Evolutionary conservation across 2,113 vertebrate genomes (phyloP).

Genomic region (Athene noctua): DNA sequence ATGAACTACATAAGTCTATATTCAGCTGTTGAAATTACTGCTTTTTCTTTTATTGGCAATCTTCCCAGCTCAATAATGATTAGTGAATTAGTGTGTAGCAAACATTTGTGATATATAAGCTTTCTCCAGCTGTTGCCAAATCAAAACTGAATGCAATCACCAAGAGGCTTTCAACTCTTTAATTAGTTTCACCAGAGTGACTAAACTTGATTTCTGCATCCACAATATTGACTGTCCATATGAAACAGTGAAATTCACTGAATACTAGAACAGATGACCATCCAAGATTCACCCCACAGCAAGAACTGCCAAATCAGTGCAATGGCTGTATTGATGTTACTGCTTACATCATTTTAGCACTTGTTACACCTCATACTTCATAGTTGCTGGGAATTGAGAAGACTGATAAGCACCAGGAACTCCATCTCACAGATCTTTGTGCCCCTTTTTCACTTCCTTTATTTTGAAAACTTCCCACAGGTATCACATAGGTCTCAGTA

Average conservation of each 20-base stretch:
- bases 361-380: not conserved
- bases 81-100: constrained; percentile 11
- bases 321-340: not conserved
- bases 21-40: not conserved
- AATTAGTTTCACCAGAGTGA: constrained; percentile 9
- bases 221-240: not conserved
- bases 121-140: constrained; percentile 18
- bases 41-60: not conserved
- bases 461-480: not conserved
- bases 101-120: constrained; percentile 25
- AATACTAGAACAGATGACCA: not conserved
- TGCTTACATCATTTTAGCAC: not conserved
- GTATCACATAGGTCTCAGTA: not conserved
- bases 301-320: not conserved
- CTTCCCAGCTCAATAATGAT: constrained; percentile 30
- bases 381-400: not conserved
- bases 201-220: not conserved
- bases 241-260: not conserved
- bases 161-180: not conserved
- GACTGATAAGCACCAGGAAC: not conserved
- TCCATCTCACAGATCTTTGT: not conserved
- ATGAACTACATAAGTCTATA: not conserved
- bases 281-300: not conserved
- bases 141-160: constrained; percentile 8
- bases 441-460: not conserved